Evolutionary conservation across 2,113 vertebrate genomes (phyloP).

Genomic region (Haliaeetus leucogaster): DNA sequence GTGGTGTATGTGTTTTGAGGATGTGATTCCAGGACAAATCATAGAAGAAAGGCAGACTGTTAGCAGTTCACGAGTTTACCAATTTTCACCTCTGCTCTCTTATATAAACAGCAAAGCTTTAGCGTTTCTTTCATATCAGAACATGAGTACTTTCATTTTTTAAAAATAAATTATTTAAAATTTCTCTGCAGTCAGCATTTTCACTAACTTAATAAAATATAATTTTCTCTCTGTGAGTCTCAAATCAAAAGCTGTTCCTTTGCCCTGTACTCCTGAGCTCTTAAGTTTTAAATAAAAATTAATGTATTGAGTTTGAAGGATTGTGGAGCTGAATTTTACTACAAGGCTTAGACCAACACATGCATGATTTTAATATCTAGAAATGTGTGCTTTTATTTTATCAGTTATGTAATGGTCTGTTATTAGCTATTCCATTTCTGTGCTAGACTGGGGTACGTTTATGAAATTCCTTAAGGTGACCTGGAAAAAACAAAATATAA

Average conservation of each 20-base stretch:
- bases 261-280: background rate
- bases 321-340: constrained; percentile 13
- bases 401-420: background rate
- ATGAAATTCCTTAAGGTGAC: background rate
- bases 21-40: background rate
- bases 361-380: constrained; percentile 10
- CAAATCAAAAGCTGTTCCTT: constrained; percentile 29
- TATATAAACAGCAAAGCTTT: background rate
- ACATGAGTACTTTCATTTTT: background rate
- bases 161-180: constrained; percentile 25
- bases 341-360: background rate
- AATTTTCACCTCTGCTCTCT: background rate
- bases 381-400: background rate
- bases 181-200: constrained; percentile 40
- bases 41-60: background rate
- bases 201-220: constrained; percentile 21
- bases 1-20: background rate
- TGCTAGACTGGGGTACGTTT: background rate
- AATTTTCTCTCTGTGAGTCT: background rate
- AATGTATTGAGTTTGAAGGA: background rate
- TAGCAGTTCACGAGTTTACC: background rate
- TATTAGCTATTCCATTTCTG: background rate
- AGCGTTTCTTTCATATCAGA: background rate
- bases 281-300: constrained; percentile 3
- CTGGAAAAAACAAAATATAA: background rate